Evolutionary conservation across 2,888 invertebrate genomes (phyloP).

Genomic region (Cryptus viduatorius): DNA sequence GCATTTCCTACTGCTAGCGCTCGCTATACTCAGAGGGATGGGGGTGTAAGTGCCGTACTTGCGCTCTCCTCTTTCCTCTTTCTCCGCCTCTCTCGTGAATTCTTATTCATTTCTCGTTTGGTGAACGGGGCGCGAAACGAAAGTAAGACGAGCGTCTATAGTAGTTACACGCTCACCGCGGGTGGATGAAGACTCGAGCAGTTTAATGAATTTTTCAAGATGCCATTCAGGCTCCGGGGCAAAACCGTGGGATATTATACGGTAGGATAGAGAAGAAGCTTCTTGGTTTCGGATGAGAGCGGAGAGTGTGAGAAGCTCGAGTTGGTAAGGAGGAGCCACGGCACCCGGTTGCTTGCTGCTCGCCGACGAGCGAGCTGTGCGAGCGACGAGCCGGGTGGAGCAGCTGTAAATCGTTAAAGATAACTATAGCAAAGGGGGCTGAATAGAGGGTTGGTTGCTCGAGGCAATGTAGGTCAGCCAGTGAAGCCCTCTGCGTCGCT

Average conservation of each 20-base stretch:
- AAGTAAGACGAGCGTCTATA: neutral
- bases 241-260: slow-evolving; percentile 55
- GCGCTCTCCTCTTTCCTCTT: neutral
- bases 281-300: slow-evolving; percentile 7
- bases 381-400: slow-evolving; percentile 53
- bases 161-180: neutral
- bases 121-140: neutral
- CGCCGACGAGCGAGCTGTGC: slow-evolving; percentile 21
- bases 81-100: slow-evolving; percentile 14
- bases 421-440: slow-evolving; percentile 69
- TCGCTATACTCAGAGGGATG: neutral
- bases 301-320: slow-evolving; percentile 37
- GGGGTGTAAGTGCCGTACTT: neutral
- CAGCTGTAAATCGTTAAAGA: slow-evolving; percentile 75
- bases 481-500: slow-evolving; percentile 40
- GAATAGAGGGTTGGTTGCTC: slow-evolving; percentile 70
- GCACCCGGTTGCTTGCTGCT: slow-evolving; percentile 33
- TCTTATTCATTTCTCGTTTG: slow-evolving; percentile 35
- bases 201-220: slow-evolving; percentile 69
- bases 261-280: slow-evolving; percentile 8
- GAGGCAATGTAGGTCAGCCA: slow-evolving; percentile 73
- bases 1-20: too few relatives aligned
- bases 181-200: slow-evolving; percentile 11
- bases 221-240: slow-evolving; percentile 50
- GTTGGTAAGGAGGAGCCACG: slow-evolving; percentile 45